Percentiles rank a stretch among this genome's conserved stretches.
Conservation (phyloP, 2,113 vertebrate species). For the Phaethornis superciliosus region DNA sequence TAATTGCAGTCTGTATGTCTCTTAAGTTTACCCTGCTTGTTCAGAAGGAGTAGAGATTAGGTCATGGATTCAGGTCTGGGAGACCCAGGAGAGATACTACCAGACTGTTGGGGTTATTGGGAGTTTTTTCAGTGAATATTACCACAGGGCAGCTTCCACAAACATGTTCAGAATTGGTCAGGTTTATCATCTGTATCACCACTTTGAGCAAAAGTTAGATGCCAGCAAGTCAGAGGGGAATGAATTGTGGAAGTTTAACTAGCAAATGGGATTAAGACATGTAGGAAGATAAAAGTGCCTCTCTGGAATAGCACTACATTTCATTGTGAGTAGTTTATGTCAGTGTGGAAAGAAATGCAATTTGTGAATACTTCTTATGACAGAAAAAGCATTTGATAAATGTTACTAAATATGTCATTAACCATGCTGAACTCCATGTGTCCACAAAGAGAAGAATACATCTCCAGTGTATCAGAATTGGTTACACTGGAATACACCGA, state of each 20-base stretch:
- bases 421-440: neutral
- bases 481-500: neutral
- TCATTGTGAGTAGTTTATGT: neutral
- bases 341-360: neutral
- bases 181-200: neutral
- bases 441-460: neutral
- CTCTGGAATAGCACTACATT: neutral
- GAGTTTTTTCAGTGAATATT: neutral
- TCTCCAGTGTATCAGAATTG: neutral
- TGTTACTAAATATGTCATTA: neutral
- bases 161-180: neutral
- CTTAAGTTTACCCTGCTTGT: neutral
- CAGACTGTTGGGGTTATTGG: neutral
- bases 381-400: conserved; percentile 1
- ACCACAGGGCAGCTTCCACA: neutral
- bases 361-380: neutral
- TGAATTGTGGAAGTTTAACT: neutral
- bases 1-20: neutral
- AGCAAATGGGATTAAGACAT: neutral
- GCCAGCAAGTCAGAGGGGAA: accelerated
- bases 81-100: neutral
- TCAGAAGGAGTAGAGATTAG: neutral
- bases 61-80: neutral
- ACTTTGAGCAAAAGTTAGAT: neutral
- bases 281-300: neutral